Percentiles rank a stretch among this genome's conserved stretches.
These are phyloP conservation scores for Mus caroli DNA, from an alignment of 2,797 vertebrate genomes.

Conservation along the genomic window DNA sequence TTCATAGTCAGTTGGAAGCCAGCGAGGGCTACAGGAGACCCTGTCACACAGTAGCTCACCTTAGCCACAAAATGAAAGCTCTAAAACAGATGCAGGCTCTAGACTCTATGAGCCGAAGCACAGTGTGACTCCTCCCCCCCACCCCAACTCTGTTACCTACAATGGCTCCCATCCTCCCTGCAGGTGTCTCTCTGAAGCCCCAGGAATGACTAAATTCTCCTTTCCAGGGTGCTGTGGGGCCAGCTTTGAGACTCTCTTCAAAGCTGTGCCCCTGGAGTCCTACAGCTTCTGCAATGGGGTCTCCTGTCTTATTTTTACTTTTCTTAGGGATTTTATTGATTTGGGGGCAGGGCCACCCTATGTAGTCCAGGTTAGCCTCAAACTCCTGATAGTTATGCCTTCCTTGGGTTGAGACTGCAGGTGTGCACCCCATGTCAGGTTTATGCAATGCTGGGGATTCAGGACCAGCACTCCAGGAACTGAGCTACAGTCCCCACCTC, in stretches of 20 bases:
- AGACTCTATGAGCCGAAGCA: background rate
- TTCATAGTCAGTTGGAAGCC: background rate
- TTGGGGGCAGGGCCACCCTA: background rate
- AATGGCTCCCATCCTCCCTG: background rate
- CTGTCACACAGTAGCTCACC: background rate
- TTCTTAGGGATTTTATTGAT: background rate
- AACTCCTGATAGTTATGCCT: too few relatives aligned
- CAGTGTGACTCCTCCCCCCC: too few relatives aligned
- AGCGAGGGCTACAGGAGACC: background rate
- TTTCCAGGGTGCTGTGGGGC: background rate
- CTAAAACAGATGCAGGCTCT: background rate
- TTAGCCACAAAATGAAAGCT: background rate
- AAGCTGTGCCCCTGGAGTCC: too few relatives aligned
- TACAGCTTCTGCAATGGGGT: background rate
- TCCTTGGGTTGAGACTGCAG: background rate
- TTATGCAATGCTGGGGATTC: background rate
- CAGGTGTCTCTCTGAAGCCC: background rate
- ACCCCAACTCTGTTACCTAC: background rate
- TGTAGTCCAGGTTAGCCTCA: background rate
- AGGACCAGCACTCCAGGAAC: too few relatives aligned
- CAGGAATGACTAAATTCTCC: too few relatives aligned
- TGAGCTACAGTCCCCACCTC: background rate
- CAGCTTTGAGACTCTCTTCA: background rate
- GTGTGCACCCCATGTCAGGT: background rate
- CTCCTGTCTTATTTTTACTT: background rate